phyloP scores from a whole-genome alignment of 2,888 invertebrate genomes.

The Fabriciana adippe region DNA sequence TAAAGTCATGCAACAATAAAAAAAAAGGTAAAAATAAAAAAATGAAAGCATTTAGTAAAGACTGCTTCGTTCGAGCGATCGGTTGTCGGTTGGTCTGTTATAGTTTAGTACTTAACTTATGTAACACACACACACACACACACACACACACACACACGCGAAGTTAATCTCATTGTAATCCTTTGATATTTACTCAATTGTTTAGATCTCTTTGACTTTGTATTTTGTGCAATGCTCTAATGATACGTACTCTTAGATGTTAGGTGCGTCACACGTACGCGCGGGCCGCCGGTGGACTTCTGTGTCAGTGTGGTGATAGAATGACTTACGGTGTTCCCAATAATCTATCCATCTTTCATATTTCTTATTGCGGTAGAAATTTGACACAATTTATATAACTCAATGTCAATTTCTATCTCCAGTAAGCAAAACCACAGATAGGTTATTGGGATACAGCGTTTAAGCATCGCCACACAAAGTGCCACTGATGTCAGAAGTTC shows the following conservation, averaged over 20 bases:
- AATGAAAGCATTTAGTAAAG: slow-evolving; percentile 20
- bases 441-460: too few species aligned
- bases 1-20: background rate
- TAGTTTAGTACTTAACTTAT: slow-evolving; percentile 23
- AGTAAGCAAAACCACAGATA: too few species aligned
- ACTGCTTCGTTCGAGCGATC: slow-evolving; percentile 26
- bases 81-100: slow-evolving; percentile 13
- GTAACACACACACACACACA: slow-evolving; percentile 11
- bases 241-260: slow-evolving; percentile 39
- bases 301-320: too few species aligned
- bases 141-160: slow-evolving; percentile 5
- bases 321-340: too few species aligned
- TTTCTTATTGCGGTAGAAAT: too few species aligned
- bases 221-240: slow-evolving; percentile 32
- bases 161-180: slow-evolving; percentile 18
- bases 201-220: slow-evolving; percentile 28
- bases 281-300: too few species aligned
- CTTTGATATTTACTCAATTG: slow-evolving; percentile 18
- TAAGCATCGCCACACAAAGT: background rate
- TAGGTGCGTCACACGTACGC: background rate
- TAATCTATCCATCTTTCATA: too few species aligned
- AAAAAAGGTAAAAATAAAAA: slow-evolving; percentile 12
- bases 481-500: background rate
- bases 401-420: too few species aligned
- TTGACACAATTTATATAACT: too few species aligned